Evolutionary conservation across 2,113 vertebrate species (phyloP).

Genomic region (Macheiramphus alcinus): DNA sequence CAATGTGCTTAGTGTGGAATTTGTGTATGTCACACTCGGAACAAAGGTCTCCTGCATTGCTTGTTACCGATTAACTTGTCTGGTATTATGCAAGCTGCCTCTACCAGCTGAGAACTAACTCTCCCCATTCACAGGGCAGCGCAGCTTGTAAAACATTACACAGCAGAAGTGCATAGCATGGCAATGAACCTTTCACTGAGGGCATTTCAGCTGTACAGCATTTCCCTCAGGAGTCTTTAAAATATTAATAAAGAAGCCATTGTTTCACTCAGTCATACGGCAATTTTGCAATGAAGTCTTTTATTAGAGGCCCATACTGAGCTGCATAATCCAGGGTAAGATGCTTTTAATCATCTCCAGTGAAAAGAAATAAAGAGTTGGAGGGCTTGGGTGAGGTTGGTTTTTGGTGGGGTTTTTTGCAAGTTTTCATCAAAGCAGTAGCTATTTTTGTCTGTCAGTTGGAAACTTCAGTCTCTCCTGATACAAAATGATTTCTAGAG

Average conservation of each 20-base stretch:
- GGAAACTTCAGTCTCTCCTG: background rate
- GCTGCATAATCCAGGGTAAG: background rate
- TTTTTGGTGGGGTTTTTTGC: background rate
- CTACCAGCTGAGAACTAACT: constrained; percentile 5
- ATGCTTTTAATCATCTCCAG: constrained; percentile 13
- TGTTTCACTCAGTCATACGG: constrained; percentile 18
- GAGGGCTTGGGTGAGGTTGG: background rate
- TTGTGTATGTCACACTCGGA: constrained; percentile 29
- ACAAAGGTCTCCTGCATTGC: constrained; percentile 67
- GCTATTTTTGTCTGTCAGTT: background rate
- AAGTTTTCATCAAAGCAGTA: background rate
- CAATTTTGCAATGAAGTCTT: constrained; percentile 22
- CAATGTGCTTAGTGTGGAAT: constrained; percentile 53
- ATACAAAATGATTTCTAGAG: background rate
- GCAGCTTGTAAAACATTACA: constrained; percentile 29
- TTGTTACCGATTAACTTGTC: constrained; percentile 70
- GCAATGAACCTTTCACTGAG: constrained; percentile 42
- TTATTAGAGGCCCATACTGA: background rate
- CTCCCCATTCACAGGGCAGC: constrained; percentile 16
- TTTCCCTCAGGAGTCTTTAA: constrained; percentile 48
- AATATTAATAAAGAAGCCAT: constrained; percentile 30
- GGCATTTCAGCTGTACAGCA: background rate
- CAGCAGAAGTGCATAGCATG: constrained; percentile 5
- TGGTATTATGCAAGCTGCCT: constrained; percentile 23
- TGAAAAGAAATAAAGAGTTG: constrained; percentile 3